Evolutionary conservation across 2,797 vertebrate species (phyloP).

Genomic region (Trematomus bernacchii): DNA sequence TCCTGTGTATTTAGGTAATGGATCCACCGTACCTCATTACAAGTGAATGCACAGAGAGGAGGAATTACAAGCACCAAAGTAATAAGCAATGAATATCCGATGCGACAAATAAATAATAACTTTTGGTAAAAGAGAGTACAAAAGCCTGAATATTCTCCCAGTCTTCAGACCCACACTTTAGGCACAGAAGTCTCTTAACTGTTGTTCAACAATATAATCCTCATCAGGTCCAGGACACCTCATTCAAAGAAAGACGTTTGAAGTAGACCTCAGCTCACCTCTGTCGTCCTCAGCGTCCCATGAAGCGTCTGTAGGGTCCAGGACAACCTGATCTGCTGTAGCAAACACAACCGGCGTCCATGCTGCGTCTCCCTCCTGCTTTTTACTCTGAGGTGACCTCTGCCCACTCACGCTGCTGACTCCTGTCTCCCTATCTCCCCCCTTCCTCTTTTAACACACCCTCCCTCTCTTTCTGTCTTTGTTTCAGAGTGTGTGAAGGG

Average conservation of each 20-base stretch:
- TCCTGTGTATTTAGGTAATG: too few species aligned
- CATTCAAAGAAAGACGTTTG: not conserved
- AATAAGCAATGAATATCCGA: too few species aligned
- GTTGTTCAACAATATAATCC: too few species aligned
- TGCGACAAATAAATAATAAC: too few species aligned
- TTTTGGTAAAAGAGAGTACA: too few species aligned
- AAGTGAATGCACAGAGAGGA: too few species aligned
- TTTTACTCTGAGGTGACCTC: conserved; percentile 63
- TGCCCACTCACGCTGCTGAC: conserved; percentile 46
- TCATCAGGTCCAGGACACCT: not conserved
- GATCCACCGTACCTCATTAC: too few species aligned
- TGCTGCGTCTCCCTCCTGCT: conserved; percentile 51
- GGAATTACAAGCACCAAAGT: too few species aligned
- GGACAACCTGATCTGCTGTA: conserved; percentile 67
- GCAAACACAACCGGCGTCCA: conserved; percentile 53
- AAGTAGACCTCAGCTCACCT: conserved; percentile 33
- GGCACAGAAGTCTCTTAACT: too few species aligned
- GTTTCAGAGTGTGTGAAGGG: not conserved
- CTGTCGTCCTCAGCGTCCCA: conserved; percentile 53
- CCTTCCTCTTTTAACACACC: conserved; percentile 19
- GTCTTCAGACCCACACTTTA: too few species aligned
- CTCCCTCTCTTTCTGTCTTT: not conserved
- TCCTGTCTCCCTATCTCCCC: conserved; percentile 48
- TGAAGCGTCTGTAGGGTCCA: conserved; percentile 58
- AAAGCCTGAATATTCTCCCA: too few species aligned